A percentile compares a stretch with the other conserved stretches of the same genome.
phyloP scores from a whole-genome alignment of 2,113 vertebrate species.

The Callipepla californica region DNA sequence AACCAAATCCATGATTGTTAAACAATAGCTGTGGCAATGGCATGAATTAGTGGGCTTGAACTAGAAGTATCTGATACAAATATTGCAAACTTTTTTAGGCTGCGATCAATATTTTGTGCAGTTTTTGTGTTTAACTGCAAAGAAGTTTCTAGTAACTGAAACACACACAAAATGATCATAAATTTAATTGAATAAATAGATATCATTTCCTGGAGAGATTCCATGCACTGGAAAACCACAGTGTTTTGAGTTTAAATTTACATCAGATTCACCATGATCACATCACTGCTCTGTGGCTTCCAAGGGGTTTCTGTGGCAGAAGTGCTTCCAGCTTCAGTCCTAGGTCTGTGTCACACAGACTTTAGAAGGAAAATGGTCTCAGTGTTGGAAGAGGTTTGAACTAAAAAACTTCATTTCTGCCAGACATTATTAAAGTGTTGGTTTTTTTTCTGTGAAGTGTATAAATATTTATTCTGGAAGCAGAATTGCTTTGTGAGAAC shows the following conservation, averaged over 20 bases:
- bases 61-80: neutral
- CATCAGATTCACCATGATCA: accelerated
- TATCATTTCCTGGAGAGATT: neutral
- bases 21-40: neutral
- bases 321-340: neutral
- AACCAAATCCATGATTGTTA: neutral
- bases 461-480: slow-evolving; percentile 23
- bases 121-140: neutral
- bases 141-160: neutral
- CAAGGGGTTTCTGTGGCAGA: neutral
- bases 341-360: neutral
- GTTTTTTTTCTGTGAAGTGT: neutral
- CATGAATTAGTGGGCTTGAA: neutral
- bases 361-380: neutral
- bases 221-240: neutral
- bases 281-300: neutral
- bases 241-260: neutral
- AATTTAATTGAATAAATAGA: neutral
- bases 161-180: neutral
- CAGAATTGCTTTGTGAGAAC: slow-evolving; percentile 1
- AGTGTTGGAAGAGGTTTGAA: neutral
- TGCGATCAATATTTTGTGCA: neutral
- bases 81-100: neutral
- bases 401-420: neutral
- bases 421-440: neutral